These are phyloP conservation scores for Nylanderia fulva DNA, from an alignment of 1,140 invertebrate species.

Conservation along the genomic window DNA sequence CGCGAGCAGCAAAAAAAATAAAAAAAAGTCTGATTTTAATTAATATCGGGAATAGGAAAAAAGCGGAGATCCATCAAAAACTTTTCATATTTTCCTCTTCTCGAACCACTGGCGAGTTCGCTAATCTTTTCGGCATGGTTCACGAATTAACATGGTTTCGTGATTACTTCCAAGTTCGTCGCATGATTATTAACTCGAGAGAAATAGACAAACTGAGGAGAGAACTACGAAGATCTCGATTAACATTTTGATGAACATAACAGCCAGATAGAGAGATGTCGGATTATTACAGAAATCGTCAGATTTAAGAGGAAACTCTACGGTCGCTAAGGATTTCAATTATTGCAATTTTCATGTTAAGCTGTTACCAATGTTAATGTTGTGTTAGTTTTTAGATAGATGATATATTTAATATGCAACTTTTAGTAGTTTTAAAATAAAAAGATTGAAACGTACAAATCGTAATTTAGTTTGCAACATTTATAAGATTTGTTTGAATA, in stretches of 20 bases:
- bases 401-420: not conserved
- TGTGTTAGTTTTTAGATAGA: not conserved
- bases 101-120: conserved; percentile 58
- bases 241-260: conserved; percentile 62
- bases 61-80: conserved; percentile 55
- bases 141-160: conserved; percentile 69
- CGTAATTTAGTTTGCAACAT: conserved; percentile 5
- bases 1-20: conserved; percentile 5
- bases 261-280: conserved; percentile 4
- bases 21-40: conserved; percentile 68
- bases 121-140: conserved; percentile 65
- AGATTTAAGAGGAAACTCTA: conserved; percentile 3
- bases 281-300: not conserved
- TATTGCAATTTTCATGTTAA: not conserved
- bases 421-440: not conserved
- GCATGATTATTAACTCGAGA: conserved; percentile 65
- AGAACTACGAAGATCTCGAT: conserved; percentile 43
- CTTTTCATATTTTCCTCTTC: conserved; percentile 70
- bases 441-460: not conserved
- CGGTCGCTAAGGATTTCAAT: conserved; percentile 20
- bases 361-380: not conserved
- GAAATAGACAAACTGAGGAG: conserved; percentile 34
- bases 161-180: conserved; percentile 69
- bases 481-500: not conserved
- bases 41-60: conserved; percentile 54